Percentiles rank a stretch among this genome's conserved stretches.
Conservation (phyloP, 2,797 vertebrate genomes). For the Galagoides demidoff region DNA sequence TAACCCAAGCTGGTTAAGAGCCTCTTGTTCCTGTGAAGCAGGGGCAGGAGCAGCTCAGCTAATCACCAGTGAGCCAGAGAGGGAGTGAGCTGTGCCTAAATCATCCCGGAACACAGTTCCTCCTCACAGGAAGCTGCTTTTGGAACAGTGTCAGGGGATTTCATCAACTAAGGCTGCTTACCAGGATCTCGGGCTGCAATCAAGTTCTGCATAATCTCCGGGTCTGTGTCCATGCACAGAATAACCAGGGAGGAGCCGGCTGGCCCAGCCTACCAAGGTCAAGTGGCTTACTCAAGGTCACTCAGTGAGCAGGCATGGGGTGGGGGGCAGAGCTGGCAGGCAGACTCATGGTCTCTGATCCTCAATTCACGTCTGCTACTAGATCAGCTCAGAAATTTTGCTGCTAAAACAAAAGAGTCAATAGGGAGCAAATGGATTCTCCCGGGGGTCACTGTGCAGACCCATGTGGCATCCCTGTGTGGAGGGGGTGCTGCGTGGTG, state of each 20-base stretch:
- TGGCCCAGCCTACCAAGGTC: not conserved
- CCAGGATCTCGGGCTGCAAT: no score
- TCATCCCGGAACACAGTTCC: rapidly evolving
- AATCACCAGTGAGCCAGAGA: not conserved
- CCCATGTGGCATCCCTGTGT: not conserved
- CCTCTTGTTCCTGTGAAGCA: not conserved
- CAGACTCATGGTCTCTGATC: not conserved
- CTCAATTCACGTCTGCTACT: not conserved
- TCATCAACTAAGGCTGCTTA: no score
- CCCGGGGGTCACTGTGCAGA: no score
- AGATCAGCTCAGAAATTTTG: not conserved
- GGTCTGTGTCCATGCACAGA: not conserved
- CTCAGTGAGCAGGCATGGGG: no score
- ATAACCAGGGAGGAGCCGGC: no score
- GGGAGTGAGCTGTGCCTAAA: not conserved
- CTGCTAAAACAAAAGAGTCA: not conserved
- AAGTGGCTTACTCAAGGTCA: not conserved
- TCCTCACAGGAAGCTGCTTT: not conserved
- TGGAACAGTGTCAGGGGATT: not conserved
- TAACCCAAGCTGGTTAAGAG: not conserved
- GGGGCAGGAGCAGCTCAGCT: not conserved
- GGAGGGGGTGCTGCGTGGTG: not conserved
- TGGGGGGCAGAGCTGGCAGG: no score
- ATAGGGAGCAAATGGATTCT: no score
- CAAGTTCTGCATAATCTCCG: no score